Base-by-base conservation (phyloP, 64 coral and sea anemone species). In the Dendrophyllia cribrosa region DNA sequence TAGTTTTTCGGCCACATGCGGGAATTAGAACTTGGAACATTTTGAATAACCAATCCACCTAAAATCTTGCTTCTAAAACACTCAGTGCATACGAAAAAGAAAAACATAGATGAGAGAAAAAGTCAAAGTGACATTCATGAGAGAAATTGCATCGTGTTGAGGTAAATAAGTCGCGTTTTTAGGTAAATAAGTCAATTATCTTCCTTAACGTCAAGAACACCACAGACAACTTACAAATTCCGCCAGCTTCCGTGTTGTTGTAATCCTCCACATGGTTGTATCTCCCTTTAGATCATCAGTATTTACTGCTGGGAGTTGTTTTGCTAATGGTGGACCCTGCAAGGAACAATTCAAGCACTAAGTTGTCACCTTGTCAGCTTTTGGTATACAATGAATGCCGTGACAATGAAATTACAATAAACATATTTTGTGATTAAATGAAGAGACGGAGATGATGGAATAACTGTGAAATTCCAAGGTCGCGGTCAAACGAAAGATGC, bases 171-270 rank as follows among this genome's bases (percentile, higher is more conserved):
- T 56, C 53, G 53, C 25, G 26, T 14, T 19, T 17, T 34, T 9
- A 34, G 9, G 43, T 22, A 63, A 84, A 66, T 45, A 51, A 44
- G 26, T 44, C 16, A 50, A 22, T 58, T 10, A 49, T 9, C 17
- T n/a, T 24, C 43, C 7, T 83, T 46, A 66, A 84, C 55, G 61
- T 84, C 16, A 20, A 69, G 66, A 69, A 22, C 16, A 50, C 5
- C 44, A 44, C 20, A 67, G 62, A 67, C 19, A 66, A 93, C 91
- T 93, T 93, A 93, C 91, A 79, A 93, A 93, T 68, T 93, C 91
- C n/a, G 91, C 91, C 16, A 93, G 91, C 62, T 93, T 93, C 78
- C 91, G 63, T 7, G 81, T 93, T 58, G 91, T 93, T 13, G 91
- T 93, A 1, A 93, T 93, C 60, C 91, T 19, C 91, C 91, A 93